Percentiles rank a stretch among this genome's conserved stretches.
phyloP scores from a whole-genome alignment of 1,140 invertebrate genomes.

The Drosophila tristis region DNA sequence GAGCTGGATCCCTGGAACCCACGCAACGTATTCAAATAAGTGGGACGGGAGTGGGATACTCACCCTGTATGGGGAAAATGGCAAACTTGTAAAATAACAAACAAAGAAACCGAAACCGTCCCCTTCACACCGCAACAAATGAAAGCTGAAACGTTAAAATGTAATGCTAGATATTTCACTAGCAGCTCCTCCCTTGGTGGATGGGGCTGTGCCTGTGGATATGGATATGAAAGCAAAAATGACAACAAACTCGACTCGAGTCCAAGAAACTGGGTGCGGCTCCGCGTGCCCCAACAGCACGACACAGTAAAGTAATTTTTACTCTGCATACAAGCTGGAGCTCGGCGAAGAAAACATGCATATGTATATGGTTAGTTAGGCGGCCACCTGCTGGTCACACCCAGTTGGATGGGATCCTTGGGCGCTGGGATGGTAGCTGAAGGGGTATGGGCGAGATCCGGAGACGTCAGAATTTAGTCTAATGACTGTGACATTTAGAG shows the following conservation, averaged over 20 bases:
- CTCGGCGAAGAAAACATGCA: slow-evolving; percentile 60
- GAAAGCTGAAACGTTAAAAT: slow-evolving; percentile 32
- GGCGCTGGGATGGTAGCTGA: slow-evolving; percentile 13
- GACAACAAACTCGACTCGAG: slow-evolving; percentile 66
- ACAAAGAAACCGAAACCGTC: slow-evolving; percentile 17
- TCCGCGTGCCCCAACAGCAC: slow-evolving; percentile 56
- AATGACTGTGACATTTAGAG: slow-evolving; percentile 66
- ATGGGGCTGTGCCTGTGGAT: slow-evolving; percentile 3
- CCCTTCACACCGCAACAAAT: slow-evolving; percentile 16
- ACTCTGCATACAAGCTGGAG: slow-evolving; percentile 54
- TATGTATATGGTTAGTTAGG: slow-evolving; percentile 62
- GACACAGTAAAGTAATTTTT: slow-evolving; percentile 46
- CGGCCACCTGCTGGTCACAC: slow-evolving; percentile 67
- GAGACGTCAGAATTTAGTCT: slow-evolving; percentile 35
- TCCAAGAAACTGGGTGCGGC: slow-evolving; percentile 62
- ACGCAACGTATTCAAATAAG: slow-evolving; percentile 28
- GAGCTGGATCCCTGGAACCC: slow-evolving; percentile 12
- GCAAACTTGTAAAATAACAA: slow-evolving; percentile 60
- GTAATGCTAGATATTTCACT: slow-evolving; percentile 51
- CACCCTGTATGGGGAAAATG: slow-evolving; percentile 39
- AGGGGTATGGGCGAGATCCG: slow-evolving; percentile 29
- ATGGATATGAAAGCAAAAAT: slow-evolving; percentile 61
- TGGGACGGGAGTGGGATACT: slow-evolving; percentile 19
- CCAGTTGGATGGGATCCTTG: slow-evolving; percentile 46
- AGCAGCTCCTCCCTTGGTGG: slow-evolving; percentile 1